Evolutionary conservation across 2,797 vertebrate genomes (phyloP).

Genomic region (Sebastes hubbsi): DNA sequence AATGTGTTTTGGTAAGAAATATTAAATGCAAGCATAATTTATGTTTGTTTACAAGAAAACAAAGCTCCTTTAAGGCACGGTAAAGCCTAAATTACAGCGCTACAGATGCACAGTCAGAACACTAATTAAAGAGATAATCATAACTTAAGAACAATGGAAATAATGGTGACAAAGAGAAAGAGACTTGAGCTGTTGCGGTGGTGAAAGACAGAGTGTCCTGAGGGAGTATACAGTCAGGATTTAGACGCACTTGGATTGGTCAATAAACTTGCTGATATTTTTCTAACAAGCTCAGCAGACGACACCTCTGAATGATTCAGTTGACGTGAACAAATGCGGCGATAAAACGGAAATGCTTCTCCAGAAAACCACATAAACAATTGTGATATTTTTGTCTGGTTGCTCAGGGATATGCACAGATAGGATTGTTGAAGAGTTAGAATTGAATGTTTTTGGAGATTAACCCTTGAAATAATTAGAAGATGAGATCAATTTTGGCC

Average conservation of each 20-base stretch:
- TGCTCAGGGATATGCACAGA: not conserved
- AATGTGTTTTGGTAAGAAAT: not conserved
- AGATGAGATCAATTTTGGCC: conserved; percentile 12
- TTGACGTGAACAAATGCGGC: not conserved
- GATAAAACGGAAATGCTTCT: not conserved
- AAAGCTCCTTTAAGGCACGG: not conserved
- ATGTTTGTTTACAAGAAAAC: not conserved
- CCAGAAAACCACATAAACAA: conserved; percentile 3
- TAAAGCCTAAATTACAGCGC: not conserved
- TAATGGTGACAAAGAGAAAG: not conserved
- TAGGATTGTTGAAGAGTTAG: not conserved
- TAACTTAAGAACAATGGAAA: conserved; percentile 3
- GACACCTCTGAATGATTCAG: not conserved
- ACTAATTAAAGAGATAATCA: not conserved
- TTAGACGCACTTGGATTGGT: not conserved
- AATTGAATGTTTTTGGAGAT: not conserved
- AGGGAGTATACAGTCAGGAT: not conserved
- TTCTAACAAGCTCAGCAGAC: not conserved
- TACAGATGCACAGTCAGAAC: not conserved
- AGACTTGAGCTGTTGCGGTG: not conserved
- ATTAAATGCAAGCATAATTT: not conserved
- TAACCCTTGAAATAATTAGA: not conserved
- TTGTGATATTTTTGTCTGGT: not conserved
- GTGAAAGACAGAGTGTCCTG: not conserved
- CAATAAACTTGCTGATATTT: not conserved